Conservation (phyloP, 2,888 invertebrate genomes). For the Apoderus coryli region DNA sequence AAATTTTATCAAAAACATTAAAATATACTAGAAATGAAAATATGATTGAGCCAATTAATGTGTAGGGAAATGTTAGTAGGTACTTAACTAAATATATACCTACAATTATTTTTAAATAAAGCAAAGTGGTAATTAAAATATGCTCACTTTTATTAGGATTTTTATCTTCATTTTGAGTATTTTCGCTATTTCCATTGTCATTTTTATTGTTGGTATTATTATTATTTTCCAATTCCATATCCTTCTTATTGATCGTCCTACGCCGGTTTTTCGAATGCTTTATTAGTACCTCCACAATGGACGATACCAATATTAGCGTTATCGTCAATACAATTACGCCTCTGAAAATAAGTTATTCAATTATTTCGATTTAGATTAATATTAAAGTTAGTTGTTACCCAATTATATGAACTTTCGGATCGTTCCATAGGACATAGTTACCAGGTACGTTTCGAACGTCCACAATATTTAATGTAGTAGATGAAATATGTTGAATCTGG, state of each 20-base stretch:
- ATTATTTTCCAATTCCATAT: slow-evolving; percentile 22
- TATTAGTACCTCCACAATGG: slow-evolving; percentile 46
- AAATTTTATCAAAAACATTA: too few species aligned
- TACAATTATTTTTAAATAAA: too few species aligned
- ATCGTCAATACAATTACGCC: slow-evolving; percentile 35
- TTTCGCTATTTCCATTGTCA: slow-evolving; percentile 23
- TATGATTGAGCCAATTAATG: too few species aligned
- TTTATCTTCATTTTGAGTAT: slow-evolving; percentile 16
- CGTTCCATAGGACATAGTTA: slow-evolving; percentile 43
- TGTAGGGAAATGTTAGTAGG: too few species aligned
- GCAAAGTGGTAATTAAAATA: too few species aligned
- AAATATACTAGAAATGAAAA: too few species aligned
- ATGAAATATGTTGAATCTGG: slow-evolving; percentile 29
- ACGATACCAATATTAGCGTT: slow-evolving; percentile 44
- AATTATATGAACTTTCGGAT: slow-evolving; percentile 51
- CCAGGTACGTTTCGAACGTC: slow-evolving; percentile 57
- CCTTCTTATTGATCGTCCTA: slow-evolving; percentile 16
- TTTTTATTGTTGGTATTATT: slow-evolving; percentile 14
- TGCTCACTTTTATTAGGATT: too few species aligned
- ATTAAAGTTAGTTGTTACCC: slow-evolving; percentile 36
- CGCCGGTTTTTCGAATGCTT: slow-evolving; percentile 26
- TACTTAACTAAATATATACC: too few species aligned
- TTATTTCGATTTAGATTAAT: too few species aligned
- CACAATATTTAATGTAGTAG: slow-evolving; percentile 36
- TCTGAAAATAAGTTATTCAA: too few species aligned